Conservation (phyloP, 2,113 vertebrate species). For the Setophaga kirtlandii region DNA sequence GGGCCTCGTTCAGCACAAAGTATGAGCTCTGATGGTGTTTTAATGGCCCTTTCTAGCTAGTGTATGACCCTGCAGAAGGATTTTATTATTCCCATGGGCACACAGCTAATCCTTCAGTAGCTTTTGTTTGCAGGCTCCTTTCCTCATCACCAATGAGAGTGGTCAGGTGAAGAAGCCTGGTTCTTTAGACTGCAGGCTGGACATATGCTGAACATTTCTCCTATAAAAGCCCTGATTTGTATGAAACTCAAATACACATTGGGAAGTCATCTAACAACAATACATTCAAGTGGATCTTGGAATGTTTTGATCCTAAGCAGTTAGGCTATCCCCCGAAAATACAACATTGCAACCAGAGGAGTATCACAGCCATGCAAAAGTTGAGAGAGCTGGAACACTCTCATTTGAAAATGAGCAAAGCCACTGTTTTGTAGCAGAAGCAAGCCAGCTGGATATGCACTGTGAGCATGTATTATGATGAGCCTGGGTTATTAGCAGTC, state of each 20-base stretch:
- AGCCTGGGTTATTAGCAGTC: constrained; percentile 42
- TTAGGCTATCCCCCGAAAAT: background rate
- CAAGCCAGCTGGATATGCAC: background rate
- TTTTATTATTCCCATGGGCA: background rate
- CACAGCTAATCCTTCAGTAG: background rate
- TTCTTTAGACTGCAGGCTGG: background rate
- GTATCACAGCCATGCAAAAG: background rate
- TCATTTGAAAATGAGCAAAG: background rate
- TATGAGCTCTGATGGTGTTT: background rate
- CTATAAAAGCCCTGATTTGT: background rate
- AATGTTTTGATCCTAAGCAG: background rate
- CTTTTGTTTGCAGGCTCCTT: background rate
- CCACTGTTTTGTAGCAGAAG: background rate
- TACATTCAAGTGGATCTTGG: background rate
- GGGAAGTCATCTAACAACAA: background rate
- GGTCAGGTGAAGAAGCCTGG: background rate
- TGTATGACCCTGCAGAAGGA: background rate
- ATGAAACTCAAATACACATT: background rate
- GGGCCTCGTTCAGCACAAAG: background rate
- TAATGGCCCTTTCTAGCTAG: background rate
- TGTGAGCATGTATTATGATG: background rate
- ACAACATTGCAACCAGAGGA: background rate
- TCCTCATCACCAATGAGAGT: background rate
- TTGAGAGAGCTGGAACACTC: background rate
- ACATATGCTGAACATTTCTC: background rate